A percentile compares a stretch with the other conserved stretches of the same genome.
Conservation (phyloP, 1,140 invertebrate species). For the honey bee (Apis mellifera) region DNA sequence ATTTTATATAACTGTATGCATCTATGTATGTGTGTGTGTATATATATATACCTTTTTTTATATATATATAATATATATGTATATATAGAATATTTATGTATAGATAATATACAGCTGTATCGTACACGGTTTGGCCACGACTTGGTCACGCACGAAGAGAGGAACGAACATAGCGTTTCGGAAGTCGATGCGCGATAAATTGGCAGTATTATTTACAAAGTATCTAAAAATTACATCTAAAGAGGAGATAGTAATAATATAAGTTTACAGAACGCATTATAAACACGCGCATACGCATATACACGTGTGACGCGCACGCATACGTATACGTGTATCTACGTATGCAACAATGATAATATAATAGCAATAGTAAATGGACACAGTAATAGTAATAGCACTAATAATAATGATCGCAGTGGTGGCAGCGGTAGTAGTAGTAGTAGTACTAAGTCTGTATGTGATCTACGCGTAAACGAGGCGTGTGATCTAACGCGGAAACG, state of each 20-base stretch:
- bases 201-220: conserved; percentile 58
- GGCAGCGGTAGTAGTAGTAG: conserved; percentile 49
- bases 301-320: conserved; percentile 12
- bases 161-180: conserved; percentile 25
- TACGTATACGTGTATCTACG: conserved; percentile 19
- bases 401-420: conserved; percentile 65
- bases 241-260: conserved; percentile 53
- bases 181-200: conserved; percentile 14
- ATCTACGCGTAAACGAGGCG: conserved; percentile 22
- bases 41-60: background rate
- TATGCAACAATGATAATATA: conserved; percentile 35
- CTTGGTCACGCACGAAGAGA: conserved; percentile 5
- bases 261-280: conserved; percentile 61
- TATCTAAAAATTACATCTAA: conserved; percentile 56
- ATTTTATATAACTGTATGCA: conserved; percentile 53
- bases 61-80: conserved; percentile 38
- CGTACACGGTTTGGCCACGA: conserved; percentile 45
- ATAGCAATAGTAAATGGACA: conserved; percentile 43
- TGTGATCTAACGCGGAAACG: conserved; percentile 18
- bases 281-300: conserved; percentile 29
- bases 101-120: conserved; percentile 61
- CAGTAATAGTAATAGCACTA: conserved; percentile 51
- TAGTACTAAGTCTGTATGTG: conserved; percentile 39
- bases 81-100: conserved; percentile 63
- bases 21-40: conserved; percentile 18